Base-by-base conservation (phyloP, 2,113 vertebrate species). In the Chlorodrepanis virens region DNA sequence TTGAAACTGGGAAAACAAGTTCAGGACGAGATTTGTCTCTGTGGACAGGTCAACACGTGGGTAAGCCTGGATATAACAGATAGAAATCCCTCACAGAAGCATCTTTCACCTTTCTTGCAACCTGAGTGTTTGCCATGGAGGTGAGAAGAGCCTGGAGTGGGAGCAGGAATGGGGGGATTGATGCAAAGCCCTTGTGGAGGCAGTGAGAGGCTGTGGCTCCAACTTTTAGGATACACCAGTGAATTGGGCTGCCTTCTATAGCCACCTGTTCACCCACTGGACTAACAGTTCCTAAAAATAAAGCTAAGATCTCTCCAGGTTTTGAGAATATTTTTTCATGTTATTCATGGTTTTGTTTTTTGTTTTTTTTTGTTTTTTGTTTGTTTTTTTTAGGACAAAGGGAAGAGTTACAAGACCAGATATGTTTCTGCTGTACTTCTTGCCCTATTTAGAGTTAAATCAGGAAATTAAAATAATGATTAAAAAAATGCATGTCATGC, bases 401-500 rank as follows among this genome's bases (percentile, higher is more conserved):
- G 19, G 81, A 63, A 42, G 57, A 9, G 83, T 74, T 83, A 49
- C 13, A 70, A 85, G 13, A 60, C 14, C n/a, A 37, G 31, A 44
- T 37, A 25, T 16, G 21, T 61, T 71, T 69, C 60, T 72, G 11
- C 28, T 80, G 24, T 53, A 45, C 37, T 78, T 82, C 40, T 87
- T 77, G 20, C 10, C 37, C 35, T 83, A 60, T 61, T 76, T 92
- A 74, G 60, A 68, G 74, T 92, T 92, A 91, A 81, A 93, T 74
- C 72, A 90, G 71, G 63, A 89, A 91, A 92, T 87, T 70, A 91
- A 95, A 92, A 87, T 29, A 37, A 78, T 54, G 8, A 90, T 93
- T 64, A 49, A 77, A 86, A 35, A 94, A 95, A 67, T 13, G 18
- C 21, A 40, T 31, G 33, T 21, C 60, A 52, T 52, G 52, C 31